These are phyloP conservation scores for Syrmaticus mikado DNA, from an alignment of 2,113 vertebrate species.

Conservation along the genomic window DNA sequence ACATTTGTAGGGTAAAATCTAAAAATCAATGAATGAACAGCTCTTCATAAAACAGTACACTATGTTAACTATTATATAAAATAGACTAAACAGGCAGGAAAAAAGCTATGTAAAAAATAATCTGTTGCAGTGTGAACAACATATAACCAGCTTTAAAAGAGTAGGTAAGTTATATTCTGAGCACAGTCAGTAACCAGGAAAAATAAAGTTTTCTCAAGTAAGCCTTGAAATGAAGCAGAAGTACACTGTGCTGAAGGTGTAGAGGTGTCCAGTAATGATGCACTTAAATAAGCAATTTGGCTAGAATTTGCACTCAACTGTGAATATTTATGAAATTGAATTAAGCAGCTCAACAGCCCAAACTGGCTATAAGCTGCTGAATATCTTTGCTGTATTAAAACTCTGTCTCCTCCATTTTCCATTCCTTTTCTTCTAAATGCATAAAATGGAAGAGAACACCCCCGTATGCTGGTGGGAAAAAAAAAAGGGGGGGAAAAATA, in stretches of 20 bases:
- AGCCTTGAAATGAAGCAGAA: slow-evolving; percentile 60
- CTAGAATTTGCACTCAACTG: slow-evolving; percentile 59
- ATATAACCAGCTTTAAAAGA: slow-evolving; percentile 25
- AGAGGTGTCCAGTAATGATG: slow-evolving; percentile 69
- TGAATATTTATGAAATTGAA: slow-evolving; percentile 73
- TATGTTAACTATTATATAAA: background rate
- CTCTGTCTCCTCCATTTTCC: background rate
- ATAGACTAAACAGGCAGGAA: background rate
- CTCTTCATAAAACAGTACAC: background rate
- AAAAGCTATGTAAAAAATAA: background rate
- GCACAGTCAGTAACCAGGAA: slow-evolving; percentile 2
- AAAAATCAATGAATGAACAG: background rate
- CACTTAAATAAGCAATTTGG: slow-evolving; percentile 73
- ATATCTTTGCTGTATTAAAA: slow-evolving; percentile 24
- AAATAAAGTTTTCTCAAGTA: slow-evolving; percentile 32
- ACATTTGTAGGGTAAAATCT: background rate
- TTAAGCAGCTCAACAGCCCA: slow-evolving; percentile 34
- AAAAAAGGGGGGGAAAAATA: background rate
- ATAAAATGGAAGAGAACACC: background rate
- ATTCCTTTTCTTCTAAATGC: background rate
- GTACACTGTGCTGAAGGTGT: slow-evolving; percentile 14
- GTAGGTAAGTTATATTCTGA: slow-evolving; percentile 32
- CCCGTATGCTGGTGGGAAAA: background rate
- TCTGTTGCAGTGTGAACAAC: background rate
- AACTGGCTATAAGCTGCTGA: slow-evolving; percentile 6